Conservation (phyloP, 1,140 invertebrate species). For the Anastrepha ludens region DNA sequence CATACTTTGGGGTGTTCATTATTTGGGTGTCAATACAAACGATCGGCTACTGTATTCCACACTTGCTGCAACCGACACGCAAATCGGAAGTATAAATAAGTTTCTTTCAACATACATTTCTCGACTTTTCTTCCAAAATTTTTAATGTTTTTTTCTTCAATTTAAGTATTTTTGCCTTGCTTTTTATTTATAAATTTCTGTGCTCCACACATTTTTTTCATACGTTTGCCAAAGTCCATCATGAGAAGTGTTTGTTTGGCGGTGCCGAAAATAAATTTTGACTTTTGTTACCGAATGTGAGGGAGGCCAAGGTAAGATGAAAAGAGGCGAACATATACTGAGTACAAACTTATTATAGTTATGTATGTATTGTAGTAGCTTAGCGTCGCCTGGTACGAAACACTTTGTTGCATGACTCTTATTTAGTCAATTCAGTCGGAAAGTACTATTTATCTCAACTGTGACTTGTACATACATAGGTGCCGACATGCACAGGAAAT, state of each 20-base stretch:
- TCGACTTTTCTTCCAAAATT: not conserved
- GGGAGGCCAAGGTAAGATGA: not conserved
- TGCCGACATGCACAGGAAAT: conserved; percentile 32
- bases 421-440: not conserved
- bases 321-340: not conserved
- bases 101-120: not conserved
- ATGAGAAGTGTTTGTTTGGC: not conserved
- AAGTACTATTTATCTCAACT: conserved; percentile 21
- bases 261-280: conserved; percentile 38
- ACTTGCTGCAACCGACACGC: too few species aligned
- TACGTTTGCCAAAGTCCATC: conserved; percentile 1
- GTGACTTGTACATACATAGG: not conserved
- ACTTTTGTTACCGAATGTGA: not conserved
- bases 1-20: too few species aligned
- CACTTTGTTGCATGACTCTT: conserved; percentile 17
- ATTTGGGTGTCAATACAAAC: too few species aligned
- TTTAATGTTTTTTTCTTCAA: not conserved
- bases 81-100: not conserved
- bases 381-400: conserved; percentile 5
- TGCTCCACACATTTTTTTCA: not conserved
- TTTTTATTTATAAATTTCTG: not conserved
- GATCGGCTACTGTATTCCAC: too few species aligned
- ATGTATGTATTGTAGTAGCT: not conserved
- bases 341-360: too few species aligned
- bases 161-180: not conserved